Evolutionary conservation across 1,140 invertebrate genomes (phyloP), one percentile per base, ranked within the genome.

Genomic region (Amyelois transitella): DNA sequence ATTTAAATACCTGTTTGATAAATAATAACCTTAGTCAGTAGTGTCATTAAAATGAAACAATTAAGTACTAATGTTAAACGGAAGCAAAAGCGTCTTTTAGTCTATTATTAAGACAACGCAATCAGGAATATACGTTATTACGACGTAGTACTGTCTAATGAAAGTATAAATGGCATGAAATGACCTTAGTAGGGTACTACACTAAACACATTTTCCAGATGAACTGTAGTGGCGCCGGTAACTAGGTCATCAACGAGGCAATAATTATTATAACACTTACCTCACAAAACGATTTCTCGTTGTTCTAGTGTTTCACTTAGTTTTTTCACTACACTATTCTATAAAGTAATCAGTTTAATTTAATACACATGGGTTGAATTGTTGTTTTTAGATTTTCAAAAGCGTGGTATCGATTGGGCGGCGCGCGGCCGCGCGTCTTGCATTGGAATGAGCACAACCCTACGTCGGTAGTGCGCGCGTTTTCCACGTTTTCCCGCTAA

Each of bases 251-350:
- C 72, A 14, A 74, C 72, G 72, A 81, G 74, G 75, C 77, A 73
- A 72, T 71, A 73, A 86, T 83, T 77, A 82, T 82, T 77, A 72
- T 77, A 77, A 81, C 69, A 73, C 75, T 83, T 69, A 83, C 82
- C 63, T 66, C 55, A 61, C 64, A 62, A 74, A 81, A 72, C 69
- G 68, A 64, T 69, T 73, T 69, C 79, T 64, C 77, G 78, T 66
- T 77, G 71, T 72, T 77, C 73, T 77, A 69, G 66, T 72, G 72
- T 58, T 66, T 48, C 20, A 21, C 18, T 48, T 20, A 20, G 49
- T 17, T 7, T 51, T 49, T 6, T 50, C 48, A 49, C 8, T 18
- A 49, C 43, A 43, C 32, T 4, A 14, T 38, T 5, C 4, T 38
- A 2, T 14, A 12, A 12, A 38, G 12, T 14, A 4, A 14, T 14